Evolutionary conservation across 2,797 vertebrate genomes (phyloP).

Genomic region (Tragelaphus oryx): DNA sequence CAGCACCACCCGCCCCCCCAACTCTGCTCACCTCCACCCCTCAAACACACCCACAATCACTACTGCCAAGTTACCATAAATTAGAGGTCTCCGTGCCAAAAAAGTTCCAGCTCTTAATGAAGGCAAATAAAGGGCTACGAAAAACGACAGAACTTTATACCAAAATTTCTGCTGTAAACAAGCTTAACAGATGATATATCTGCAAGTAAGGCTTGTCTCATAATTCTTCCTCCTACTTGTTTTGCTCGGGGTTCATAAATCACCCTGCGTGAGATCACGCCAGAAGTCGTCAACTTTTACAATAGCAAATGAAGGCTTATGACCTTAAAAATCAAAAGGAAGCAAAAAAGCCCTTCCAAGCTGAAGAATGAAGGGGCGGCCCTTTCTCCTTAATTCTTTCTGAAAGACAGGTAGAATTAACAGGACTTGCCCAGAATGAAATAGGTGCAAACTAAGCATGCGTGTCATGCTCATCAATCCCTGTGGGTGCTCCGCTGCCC

Average conservation of each 20-base stretch:
- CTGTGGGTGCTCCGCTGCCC: not conserved
- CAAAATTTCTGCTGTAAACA: constrained; percentile 50
- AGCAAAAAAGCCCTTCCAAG: not conserved
- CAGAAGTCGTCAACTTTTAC: constrained; percentile 41
- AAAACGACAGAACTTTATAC: not conserved
- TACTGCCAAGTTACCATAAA: not conserved
- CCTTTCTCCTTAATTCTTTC: not conserved
- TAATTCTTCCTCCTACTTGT: constrained; percentile 48
- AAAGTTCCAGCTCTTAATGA: constrained; percentile 23
- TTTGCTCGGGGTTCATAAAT: constrained; percentile 62
- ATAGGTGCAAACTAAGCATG: not conserved
- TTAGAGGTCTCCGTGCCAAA: not conserved
- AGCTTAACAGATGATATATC: constrained; percentile 51
- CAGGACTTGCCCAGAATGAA: constrained; percentile 25
- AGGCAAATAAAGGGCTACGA: constrained; percentile 29
- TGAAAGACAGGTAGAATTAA: not conserved
- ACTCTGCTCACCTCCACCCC: not conserved
- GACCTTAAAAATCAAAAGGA: constrained; percentile 54
- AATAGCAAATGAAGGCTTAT: constrained; percentile 56
- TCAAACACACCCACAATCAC: not conserved
- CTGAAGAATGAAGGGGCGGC: not conserved
- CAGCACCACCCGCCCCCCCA: not conserved
- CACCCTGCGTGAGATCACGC: constrained; percentile 13
- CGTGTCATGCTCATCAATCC: not conserved
- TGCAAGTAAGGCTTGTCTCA: constrained; percentile 36